phyloP scores from a whole-genome alignment of 2,113 vertebrate species.

The Taxidea taxus region DNA sequence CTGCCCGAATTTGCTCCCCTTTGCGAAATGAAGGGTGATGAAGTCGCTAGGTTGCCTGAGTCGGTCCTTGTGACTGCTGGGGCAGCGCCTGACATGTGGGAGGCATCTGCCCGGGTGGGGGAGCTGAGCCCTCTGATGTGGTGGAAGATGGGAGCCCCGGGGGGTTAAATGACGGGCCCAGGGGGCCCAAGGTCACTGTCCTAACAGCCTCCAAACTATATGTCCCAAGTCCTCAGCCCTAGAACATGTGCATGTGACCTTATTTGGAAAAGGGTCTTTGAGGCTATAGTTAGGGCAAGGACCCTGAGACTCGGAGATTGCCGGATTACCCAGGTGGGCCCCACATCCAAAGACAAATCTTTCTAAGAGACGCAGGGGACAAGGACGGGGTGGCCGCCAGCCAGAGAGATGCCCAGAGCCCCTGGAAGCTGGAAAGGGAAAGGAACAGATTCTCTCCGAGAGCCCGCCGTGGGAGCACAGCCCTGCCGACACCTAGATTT shows the following conservation, averaged over 20 bases:
- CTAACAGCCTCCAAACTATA: background rate
- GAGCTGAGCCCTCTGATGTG: background rate
- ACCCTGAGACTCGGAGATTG: background rate
- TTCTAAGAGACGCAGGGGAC: background rate
- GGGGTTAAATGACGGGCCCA: background rate
- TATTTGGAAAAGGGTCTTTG: background rate
- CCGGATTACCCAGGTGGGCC: background rate
- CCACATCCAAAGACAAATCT: background rate
- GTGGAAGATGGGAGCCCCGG: background rate
- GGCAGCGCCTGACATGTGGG: rapidly evolving
- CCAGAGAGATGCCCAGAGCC: background rate
- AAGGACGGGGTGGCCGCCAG: background rate
- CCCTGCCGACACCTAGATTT: background rate
- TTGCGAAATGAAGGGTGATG: background rate
- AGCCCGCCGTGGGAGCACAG: rapidly evolving
- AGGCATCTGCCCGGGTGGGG: background rate
- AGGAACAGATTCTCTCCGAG: background rate
- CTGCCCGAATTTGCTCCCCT: background rate
- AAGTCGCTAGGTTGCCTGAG: background rate
- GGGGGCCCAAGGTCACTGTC: background rate
- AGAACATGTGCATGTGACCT: background rate
- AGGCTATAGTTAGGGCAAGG: background rate
- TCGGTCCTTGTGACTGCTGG: background rate
- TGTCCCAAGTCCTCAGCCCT: background rate
- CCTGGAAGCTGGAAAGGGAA: background rate